Conservation (phyloP, 2,888 invertebrate species). For the Andrena bicolor region DNA sequence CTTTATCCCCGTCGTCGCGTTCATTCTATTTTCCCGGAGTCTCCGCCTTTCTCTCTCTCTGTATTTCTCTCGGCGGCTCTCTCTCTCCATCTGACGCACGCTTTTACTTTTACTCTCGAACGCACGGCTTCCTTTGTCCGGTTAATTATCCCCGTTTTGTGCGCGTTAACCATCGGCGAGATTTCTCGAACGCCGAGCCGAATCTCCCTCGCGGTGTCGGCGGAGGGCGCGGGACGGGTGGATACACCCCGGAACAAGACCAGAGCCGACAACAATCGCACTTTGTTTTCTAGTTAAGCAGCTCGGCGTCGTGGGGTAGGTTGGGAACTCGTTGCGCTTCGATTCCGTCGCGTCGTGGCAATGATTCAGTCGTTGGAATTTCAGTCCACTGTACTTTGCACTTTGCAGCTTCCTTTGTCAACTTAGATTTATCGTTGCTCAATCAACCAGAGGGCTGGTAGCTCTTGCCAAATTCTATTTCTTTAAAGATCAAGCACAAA, state of each 20-base stretch:
- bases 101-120: slow-evolving; percentile 58
- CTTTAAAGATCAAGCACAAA: background rate
- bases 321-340: slow-evolving; percentile 47
- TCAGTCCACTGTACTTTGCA: background rate
- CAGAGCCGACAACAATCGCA: slow-evolving; percentile 39
- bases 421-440: background rate
- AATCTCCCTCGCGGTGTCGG: slow-evolving; percentile 14
- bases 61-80: background rate
- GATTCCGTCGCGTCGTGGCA: background rate
- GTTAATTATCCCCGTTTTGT: slow-evolving; percentile 83
- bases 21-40: slow-evolving; percentile 47
- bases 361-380: slow-evolving; percentile 20
- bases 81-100: slow-evolving; percentile 55
- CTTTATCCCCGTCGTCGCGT: slow-evolving; percentile 47
- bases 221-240: background rate
- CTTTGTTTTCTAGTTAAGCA: slow-evolving; percentile 73
- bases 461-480: background rate
- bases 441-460: background rate
- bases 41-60: slow-evolving; percentile 60
- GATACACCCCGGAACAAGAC: slow-evolving; percentile 15
- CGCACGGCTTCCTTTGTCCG: slow-evolving; percentile 76
- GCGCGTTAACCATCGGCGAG: slow-evolving; percentile 76
- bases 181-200: slow-evolving; percentile 75
- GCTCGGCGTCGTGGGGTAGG: slow-evolving; percentile 64
- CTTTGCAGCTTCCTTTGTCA: background rate